Base-by-base conservation (phyloP, 2,888 invertebrate genomes). In the Tetanocera ferruginea region DNA sequence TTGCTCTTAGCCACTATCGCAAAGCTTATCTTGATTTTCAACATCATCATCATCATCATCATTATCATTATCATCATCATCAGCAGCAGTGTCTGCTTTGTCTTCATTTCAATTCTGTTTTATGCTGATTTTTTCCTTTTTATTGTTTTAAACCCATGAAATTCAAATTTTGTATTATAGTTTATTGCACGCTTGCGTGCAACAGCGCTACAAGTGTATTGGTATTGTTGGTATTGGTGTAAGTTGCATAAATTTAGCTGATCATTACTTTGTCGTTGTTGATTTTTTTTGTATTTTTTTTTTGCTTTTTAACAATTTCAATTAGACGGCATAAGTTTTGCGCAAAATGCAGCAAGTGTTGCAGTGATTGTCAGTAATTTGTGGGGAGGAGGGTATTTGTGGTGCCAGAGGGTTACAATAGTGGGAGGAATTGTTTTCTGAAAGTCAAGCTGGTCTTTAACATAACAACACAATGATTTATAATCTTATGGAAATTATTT, bases 181-280 rank as follows among this genome's bases (percentile, higher is more conserved):
- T 74, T 74, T 62, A 74, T 74, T 74, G 73, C 62, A 62, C 11
- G 43, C 23, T 74, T 74, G 73, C 73, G 73, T 74, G 73, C 31
- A 43, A 43, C 14, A 51, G 51, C 11, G 28, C 23, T n/a, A 19
- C 66, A 6, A 34, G n/a, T 51, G 51, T 51, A 6, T 55, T 60
- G 14, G 17, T 51, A 17, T 25, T 37, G 69, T 14, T 71, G 28
- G 34, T 8, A 43, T 37, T 23, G 49, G 23, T 34, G 28, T 23
- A n/a, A 5, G 28, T 55, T 71, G 71, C 71, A 55, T 55, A 71
- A 55, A 55, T 71, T 55, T 74, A 51, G 17, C 19, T 23, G 52
- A 37, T 55, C 5, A 34, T 57, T 37, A 23, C 34, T 19, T 49
- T 9, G 37, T 57, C n/a, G n/a, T n/a, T n/a, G n/a, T n/a, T n/a